These are phyloP conservation scores for Tenrec ecaudatus DNA, from an alignment of 2,113 vertebrate species.

Conservation along the genomic window DNA sequence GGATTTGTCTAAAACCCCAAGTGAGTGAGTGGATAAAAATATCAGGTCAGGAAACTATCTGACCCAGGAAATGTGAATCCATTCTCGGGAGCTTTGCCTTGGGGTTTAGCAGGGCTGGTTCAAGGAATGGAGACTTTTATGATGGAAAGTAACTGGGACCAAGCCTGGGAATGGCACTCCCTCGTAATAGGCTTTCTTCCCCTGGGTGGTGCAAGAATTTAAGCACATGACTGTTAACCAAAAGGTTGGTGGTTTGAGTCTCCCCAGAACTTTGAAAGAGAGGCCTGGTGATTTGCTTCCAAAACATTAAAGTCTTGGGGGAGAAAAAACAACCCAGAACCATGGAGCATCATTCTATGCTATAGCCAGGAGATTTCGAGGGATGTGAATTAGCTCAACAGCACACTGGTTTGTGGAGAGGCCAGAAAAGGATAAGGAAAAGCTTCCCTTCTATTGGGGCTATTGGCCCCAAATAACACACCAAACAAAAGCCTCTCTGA, in stretches of 20 bases:
- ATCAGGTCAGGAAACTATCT: slow-evolving; percentile 18
- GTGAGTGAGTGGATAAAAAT: slow-evolving; percentile 65
- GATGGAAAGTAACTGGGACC: slow-evolving; percentile 4
- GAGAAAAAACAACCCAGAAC: no score
- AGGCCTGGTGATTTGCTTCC: neutral
- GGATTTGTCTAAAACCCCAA: slow-evolving; percentile 67
- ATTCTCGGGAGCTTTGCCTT: neutral
- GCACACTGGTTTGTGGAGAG: neutral
- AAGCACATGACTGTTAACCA: neutral
- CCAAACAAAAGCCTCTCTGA: no score
- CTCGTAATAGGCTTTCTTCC: neutral
- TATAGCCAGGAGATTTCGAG: neutral
- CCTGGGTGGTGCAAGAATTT: neutral
- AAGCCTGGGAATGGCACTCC: neutral
- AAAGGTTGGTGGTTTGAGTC: neutral
- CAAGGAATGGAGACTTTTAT: neutral
- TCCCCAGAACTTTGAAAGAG: neutral
- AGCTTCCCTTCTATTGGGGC: neutral
- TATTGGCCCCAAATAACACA: no score
- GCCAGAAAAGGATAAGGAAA: neutral
- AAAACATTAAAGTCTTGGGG: neutral
- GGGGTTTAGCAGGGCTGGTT: neutral
- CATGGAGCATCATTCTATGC: neutral
- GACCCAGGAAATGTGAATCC: slow-evolving; percentile 58
- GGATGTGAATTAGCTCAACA: neutral